Base-by-base conservation (phyloP, 2,888 invertebrate genomes). In the Pyralis farinalis region DNA sequence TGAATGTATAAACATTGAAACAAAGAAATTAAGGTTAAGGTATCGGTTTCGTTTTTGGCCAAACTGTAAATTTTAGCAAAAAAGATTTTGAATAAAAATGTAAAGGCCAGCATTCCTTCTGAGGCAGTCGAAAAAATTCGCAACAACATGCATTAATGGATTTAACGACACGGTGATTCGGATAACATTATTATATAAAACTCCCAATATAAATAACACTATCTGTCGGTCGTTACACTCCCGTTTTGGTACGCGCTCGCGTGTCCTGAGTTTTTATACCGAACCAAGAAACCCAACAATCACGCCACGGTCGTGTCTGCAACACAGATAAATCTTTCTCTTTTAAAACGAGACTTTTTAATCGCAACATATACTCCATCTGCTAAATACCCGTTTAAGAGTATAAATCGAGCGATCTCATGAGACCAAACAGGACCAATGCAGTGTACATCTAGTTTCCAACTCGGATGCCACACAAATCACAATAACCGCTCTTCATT, bases 401-500 rank as follows among this genome's bases (percentile, higher is more conserved):
- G 46, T 42, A 55, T 64, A 63, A 64, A 63, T 63, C 55, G 49
- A 46, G 37, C 46, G 49, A 54, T 57, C 55, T 51, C 53, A 47
- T 48, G 54, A 51, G 49, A 50, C 51, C 44, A 40, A 51, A 55
- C 55, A 56, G 55, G 45, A 47, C 52, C 49, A 49, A 49, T 47
- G 47, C 54, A 49, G 46, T 30, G 51, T 56, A 63, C 62, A 65
- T 71, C 72, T 71, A 71, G 69, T 66, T 64, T 63, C 54, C 63
- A 70, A 68, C 56, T 68, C 47, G 62, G 71, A 79, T 71, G 73
- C 74, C 74, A 67, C 78, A 82, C 82, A 83, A 81, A 84, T 85
- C 84, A 82, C 80, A 82, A 81, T 79, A 80, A 84, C 68, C 71
- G 65, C 74, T 80, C 82, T 86, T 86, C 86, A 85, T 87, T 85